Evolutionary conservation across 1,140 invertebrate genomes (phyloP), one percentile per base, ranked within the genome.

Genomic region (Leptinotarsa defecta): DNA sequence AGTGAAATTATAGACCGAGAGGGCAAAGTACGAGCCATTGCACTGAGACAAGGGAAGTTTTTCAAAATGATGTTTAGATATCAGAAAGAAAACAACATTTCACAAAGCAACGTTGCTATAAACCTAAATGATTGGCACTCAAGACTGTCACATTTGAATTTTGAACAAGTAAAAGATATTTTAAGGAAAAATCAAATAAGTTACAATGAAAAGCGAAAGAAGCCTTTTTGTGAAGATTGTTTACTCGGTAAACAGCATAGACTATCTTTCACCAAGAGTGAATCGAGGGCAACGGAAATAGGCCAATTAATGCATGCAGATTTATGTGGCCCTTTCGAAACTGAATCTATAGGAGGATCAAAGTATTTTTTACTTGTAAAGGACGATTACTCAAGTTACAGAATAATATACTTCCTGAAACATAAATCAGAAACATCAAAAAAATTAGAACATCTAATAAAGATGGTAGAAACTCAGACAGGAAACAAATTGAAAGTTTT

Each of bases 281-380:
- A 57, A 24, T 22, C 49, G 22, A 65, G 71, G 67, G 68, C n/a
- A 4, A 15, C 52, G n/a, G 27, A 34, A 67, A 49, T 20, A 13
- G 8, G 24, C n/a, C 43, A 75, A 69, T 15, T 81, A 19, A 72
- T 85, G n/a, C 81, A 84, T 71, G 70, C 68, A 20, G 84, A 85
- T 78, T 64, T 86, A 13, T 83, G 82, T 74, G 83, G 83, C 17
- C 82, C 83, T 34, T 84, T 85, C 81, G 74, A 80, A 48, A 68
- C n/a, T 4, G 43, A 57, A 57, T 84, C 84, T n/a, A 27, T 84
- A 61, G 80, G 81, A 11, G 79, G 80, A n/a, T 34, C 82, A 48
- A 76, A 77, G 19, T 86, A 86, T 77, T 86, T 86, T 76, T 62
- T 86, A 11, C 61, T 83, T 6, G 78, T 82, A 19, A 81, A 84